Evolutionary conservation across 2,888 invertebrate species (phyloP), one percentile per base, ranked within the genome.

Genomic region (Idaea straminata): DNA sequence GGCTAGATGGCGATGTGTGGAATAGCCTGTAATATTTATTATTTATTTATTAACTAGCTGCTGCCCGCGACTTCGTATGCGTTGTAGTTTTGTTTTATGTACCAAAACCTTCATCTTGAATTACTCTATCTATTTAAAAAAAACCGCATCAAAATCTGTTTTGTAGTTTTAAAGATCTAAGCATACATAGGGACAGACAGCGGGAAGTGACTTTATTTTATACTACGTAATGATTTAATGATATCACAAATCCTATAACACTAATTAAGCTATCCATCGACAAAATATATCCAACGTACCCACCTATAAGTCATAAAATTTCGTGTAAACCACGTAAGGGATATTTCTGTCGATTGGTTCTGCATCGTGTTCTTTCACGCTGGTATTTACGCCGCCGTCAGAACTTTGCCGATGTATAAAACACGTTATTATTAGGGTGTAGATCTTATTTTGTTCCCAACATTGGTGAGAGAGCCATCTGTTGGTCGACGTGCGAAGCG

Each of bases 391-490:
- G 84, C 84, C 88, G 84, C 84, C 83, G 77, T 81, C 80, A 83
- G 77, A 83, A 81, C 80, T 83, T 85, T 82, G 80, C 82, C 82
- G 83, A 79, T 85, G 88, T 93, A 93, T 93, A 93, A 92, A 93
- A 93, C 91, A 87, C 91, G 91, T 85, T 88, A 87, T 88, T 74
- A 83, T 83, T 86, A 89, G 84, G 86, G 88, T 85, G 84, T 84
- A 85, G 75, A 82, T 90, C 87, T 90, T 92, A 93, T 92, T 93
- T 92, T 82, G 86, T 84, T 87, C 87, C 79, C 86, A 89, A 85
- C 92, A 82, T 89, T 88, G 83, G 91, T 78, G 86, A 85, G 90
- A 91, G 92, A 85, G 92, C 91, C 92, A 92, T 92, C 92, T 92
- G 91, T 85, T 90, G 91, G 73, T 70, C 76, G 74, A 72, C 83